Conservation (phyloP, 2,113 vertebrate species). For the Chaetura pelagica region DNA sequence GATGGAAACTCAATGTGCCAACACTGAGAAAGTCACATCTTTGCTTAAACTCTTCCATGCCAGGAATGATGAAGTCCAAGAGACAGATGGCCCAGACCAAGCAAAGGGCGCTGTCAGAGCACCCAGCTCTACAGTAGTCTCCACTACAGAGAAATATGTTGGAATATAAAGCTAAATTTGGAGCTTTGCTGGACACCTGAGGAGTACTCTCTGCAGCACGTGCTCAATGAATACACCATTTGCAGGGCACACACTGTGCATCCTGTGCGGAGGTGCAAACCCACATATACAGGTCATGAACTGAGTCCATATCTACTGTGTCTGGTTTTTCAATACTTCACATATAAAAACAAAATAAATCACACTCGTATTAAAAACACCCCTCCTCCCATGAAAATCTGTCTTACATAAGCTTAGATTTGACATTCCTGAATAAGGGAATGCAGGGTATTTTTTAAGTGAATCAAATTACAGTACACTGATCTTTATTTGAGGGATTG, state of each 20-base stretch:
- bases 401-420: background rate
- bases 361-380: background rate
- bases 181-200: background rate
- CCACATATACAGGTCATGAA: rapidly evolving
- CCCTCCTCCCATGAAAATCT: background rate
- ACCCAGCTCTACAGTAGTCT: background rate
- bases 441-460: background rate
- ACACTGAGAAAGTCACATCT: background rate
- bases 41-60: background rate
- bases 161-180: background rate
- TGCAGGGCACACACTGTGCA: rapidly evolving
- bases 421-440: conserved; percentile 1
- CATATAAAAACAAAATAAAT: background rate
- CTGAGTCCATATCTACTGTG: background rate
- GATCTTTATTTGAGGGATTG: background rate
- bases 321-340: background rate
- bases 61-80: background rate
- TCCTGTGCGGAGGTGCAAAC: background rate
- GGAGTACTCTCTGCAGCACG: background rate
- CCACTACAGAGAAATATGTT: background rate
- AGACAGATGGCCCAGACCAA: background rate
- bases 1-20: background rate
- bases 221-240: background rate
- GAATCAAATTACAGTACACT: background rate
- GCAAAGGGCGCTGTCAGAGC: background rate